Evolutionary conservation across 2,113 vertebrate species (phyloP).

Genomic region (Pituophis catenifer): DNA sequence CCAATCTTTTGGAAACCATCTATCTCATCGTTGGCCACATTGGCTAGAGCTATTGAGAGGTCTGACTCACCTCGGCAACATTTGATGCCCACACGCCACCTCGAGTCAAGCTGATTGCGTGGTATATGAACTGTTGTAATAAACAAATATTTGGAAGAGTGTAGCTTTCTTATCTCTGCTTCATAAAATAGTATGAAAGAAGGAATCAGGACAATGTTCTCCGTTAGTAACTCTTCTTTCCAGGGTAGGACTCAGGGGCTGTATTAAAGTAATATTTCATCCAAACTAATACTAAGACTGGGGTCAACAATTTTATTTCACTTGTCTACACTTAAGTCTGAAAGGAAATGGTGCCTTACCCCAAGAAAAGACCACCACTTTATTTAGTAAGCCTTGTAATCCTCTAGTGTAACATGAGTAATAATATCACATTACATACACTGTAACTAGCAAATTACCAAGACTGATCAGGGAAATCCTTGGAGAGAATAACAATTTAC

Average conservation of each 20-base stretch:
- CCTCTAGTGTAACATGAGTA: constrained; percentile 66
- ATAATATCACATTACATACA: constrained; percentile 64
- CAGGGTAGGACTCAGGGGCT: neutral
- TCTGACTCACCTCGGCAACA: neutral
- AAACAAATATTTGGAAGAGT: neutral
- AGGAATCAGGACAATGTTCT: neutral
- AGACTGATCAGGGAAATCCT: constrained; percentile 65
- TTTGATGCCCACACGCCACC: neutral
- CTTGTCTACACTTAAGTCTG: constrained; percentile 50
- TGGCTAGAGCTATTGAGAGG: neutral
- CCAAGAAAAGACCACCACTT: constrained; percentile 60
- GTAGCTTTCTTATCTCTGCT: neutral
- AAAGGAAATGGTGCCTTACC: constrained; percentile 59
- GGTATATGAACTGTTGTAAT: neutral
- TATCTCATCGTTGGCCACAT: neutral
- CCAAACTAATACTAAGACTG: constrained; percentile 48
- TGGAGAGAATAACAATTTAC: constrained; percentile 63
- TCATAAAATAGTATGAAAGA: neutral
- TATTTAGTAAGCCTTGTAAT: constrained; percentile 65
- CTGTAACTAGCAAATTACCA: constrained; percentile 70
- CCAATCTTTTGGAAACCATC: neutral
- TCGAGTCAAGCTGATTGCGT: neutral
- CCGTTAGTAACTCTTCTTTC: neutral
- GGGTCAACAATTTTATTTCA: constrained; percentile 56
- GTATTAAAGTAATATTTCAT: constrained; percentile 4